Evolutionary conservation across 1,140 invertebrate genomes (phyloP), one percentile per base, ranked within the genome.

Genomic region (Lerema accius): DNA sequence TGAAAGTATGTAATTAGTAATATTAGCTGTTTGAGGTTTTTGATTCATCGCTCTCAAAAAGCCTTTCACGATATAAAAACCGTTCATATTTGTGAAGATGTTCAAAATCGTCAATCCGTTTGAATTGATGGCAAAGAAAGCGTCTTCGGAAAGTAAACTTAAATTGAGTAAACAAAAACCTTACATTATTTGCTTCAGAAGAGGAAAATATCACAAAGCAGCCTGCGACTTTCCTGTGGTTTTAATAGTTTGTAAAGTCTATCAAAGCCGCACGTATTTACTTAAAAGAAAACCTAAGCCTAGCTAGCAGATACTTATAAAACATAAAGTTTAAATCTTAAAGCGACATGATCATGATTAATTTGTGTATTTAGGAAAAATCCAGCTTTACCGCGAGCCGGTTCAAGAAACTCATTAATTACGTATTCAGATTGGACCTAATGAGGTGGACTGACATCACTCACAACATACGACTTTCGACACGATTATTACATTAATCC

Each of bases 1-100:
- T 66, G 76, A 78, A 74, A 78, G 73, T 78, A 58, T 69, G 55
- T 67, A 74, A 76, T 71, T 68, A 71, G 63, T 73, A 71, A 69
- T 55, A 68, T 65, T 63, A 70, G 50, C 55, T 35, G 53, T 56
- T 56, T 56, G 68, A 65, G 49, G 56, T 51, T 65, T 72, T 48
- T 61, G 42, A 56, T 43, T 59, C 45, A 61, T 59, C 46, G 49
- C 23, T 11, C 19, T 15, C 11, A 15, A 51, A 59, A 58, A 11
- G 26, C 59, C 59, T 62, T 62, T 62, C 59, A 62, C 59, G 17
- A 42, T 4, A 40, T 37, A 45, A 51, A 17, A 28, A 50, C 45
- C 46, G 19, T 39, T 48, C 28, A 15, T n/a, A 49, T 32, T 49
- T 35, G 10, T 7, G 9, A 39, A 32, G 37, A 51, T 32, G 32